phyloP scores from a whole-genome alignment of 1,140 invertebrate species.

The Heterodera carotae region DNA sequence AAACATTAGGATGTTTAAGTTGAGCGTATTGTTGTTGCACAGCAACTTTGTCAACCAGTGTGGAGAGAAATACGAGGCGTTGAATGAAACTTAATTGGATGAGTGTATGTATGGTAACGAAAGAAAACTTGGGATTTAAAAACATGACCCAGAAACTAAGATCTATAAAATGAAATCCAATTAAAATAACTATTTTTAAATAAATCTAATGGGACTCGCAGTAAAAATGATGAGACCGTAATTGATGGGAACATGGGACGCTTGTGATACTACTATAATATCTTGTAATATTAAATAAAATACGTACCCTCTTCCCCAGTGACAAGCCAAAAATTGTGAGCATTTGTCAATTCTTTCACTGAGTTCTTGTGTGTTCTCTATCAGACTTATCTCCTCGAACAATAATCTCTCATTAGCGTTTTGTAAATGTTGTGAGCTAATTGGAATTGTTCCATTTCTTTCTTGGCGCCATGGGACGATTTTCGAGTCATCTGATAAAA shows the following conservation, averaged over 20 bases:
- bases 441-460: neutral
- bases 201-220: too few relatives aligned
- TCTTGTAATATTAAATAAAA: too few relatives aligned
- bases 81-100: slow-evolving; percentile 1
- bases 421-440: slow-evolving; percentile 6
- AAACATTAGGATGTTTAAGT: neutral
- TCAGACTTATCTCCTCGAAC: neutral
- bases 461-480: too few relatives aligned
- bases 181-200: too few relatives aligned
- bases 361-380: neutral
- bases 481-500: neutral
- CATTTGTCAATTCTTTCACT: slow-evolving; percentile 18
- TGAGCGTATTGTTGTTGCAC: neutral
- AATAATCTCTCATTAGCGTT: neutral
- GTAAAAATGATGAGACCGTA: too few relatives aligned
- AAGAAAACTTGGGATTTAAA: too few relatives aligned
- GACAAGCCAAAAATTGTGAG: neutral
- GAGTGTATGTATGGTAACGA: too few relatives aligned
- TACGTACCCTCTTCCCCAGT: neutral
- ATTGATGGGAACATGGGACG: too few relatives aligned
- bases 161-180: too few relatives aligned
- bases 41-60: neutral
- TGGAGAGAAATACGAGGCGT: neutral
- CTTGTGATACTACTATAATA: too few relatives aligned
- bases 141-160: too few relatives aligned